These are phyloP conservation scores for Sternotherus odoratus DNA, from an alignment of 2,797 vertebrate species.

Conservation along the genomic window DNA sequence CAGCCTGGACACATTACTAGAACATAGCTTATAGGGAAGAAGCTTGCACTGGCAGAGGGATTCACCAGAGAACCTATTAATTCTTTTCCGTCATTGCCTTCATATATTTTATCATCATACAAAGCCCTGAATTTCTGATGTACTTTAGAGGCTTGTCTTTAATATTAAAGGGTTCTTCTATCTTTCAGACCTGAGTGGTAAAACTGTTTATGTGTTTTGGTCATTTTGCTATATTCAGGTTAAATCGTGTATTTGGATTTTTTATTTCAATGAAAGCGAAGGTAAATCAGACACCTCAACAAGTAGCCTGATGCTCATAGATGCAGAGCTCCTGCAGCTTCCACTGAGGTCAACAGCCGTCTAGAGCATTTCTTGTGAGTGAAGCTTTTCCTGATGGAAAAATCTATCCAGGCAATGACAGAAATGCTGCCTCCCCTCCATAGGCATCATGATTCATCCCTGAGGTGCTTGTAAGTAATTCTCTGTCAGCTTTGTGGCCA, in stretches of 20 bases:
- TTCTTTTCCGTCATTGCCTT: not conserved
- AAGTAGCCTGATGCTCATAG: not conserved
- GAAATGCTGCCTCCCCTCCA: not conserved
- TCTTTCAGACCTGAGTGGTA: not conserved
- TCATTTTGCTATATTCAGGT: not conserved
- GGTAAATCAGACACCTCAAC: not conserved
- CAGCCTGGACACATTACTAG: conserved; percentile 41
- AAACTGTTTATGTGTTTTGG: not conserved
- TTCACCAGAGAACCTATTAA: conserved; percentile 12
- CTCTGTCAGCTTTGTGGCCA: not conserved
- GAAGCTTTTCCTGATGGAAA: not conserved
- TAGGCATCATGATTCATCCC: not conserved
- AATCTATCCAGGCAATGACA: not conserved
- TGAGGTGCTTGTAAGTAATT: not conserved
- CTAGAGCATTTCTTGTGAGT: not conserved
- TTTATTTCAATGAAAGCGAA: not conserved
- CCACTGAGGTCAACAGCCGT: not conserved
- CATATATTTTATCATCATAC: not conserved
- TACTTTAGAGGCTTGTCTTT: not conserved
- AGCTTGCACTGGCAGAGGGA: not conserved
- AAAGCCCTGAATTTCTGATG: not conserved
- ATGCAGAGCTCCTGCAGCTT: not conserved
- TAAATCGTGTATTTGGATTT: not conserved
- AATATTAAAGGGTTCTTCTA: not conserved
- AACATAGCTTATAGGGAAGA: not conserved